A percentile compares a stretch with the other conserved stretches of the same genome.
These are phyloP conservation scores for Corella eumyota DNA, from an alignment of 23 tunicate genomes.

Conservation along the genomic window DNA sequence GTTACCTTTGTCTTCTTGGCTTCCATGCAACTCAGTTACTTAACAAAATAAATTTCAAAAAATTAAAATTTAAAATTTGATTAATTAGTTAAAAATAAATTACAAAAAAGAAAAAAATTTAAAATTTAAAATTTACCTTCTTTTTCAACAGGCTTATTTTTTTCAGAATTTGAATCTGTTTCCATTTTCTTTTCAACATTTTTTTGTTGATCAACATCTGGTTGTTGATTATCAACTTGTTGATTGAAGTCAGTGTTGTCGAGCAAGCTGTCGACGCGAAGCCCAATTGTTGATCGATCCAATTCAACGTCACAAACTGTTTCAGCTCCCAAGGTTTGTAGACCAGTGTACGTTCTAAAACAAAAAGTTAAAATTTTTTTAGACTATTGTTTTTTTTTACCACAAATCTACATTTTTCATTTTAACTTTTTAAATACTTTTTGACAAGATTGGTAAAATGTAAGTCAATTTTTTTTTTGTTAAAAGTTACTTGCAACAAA, in stretches of 20 bases:
- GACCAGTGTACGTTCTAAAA: constrained; percentile 73
- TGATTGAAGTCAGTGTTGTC: too few relatives aligned
- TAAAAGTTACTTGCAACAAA: too few relatives aligned
- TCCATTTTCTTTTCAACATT: too few relatives aligned
- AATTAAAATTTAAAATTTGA: too few relatives aligned
- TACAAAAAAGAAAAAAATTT: too few relatives aligned
- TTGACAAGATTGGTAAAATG: not conserved
- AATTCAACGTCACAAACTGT: constrained; percentile 81
- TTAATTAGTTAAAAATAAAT: too few relatives aligned
- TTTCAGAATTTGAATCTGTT: too few relatives aligned
- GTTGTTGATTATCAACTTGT: too few relatives aligned
- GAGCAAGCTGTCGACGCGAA: constrained; percentile 30
- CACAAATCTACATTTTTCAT: not conserved
- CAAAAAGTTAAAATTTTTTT: not conserved
- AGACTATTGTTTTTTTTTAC: not conserved
- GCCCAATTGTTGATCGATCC: constrained; percentile 42
- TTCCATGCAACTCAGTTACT: not conserved
- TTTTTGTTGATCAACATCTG: too few relatives aligned
- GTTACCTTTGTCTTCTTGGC: not conserved
- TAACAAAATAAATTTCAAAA: not conserved
- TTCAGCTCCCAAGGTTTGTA: constrained; percentile 83
- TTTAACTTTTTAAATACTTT: not conserved
- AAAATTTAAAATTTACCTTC: too few relatives aligned
- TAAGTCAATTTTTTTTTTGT: too few relatives aligned
- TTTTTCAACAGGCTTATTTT: too few relatives aligned